Evolutionary conservation across 2,797 vertebrate genomes (phyloP).

Genomic region (Mus minutoides): DNA sequence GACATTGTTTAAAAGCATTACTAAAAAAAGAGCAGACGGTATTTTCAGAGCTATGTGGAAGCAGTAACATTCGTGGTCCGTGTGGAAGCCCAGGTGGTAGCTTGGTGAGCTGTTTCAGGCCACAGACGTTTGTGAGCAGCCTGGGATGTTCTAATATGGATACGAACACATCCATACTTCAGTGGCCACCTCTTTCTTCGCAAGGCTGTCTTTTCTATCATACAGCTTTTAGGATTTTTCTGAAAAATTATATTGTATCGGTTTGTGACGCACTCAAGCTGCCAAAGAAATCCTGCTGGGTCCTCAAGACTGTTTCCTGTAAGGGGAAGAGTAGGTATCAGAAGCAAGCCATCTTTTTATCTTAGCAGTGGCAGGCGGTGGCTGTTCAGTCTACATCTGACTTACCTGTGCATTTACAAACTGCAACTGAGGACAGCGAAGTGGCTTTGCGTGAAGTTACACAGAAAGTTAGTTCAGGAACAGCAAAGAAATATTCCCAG

Average conservation of each 20-base stretch:
- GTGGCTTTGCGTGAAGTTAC: conserved; percentile 29
- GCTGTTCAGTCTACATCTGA: conserved; percentile 35
- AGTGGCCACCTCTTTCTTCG: neutral
- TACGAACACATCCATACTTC: neutral
- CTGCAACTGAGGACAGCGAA: conserved; percentile 38
- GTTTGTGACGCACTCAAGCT: neutral
- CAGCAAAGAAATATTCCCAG: conserved; percentile 46
- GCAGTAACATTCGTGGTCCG: conserved; percentile 12
- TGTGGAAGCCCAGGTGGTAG: conserved; percentile 66
- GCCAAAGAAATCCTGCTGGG: neutral
- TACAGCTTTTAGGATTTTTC: conserved; percentile 14
- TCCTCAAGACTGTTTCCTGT: neutral
- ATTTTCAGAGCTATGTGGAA: conserved; percentile 66
- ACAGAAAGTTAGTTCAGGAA: neutral
- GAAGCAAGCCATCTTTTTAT: conserved; percentile 49
- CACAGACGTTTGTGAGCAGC: conserved; percentile 3
- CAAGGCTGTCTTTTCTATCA: neutral
- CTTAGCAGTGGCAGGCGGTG: neutral
- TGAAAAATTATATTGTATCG: conserved; percentile 22
- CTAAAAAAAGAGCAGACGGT: conserved; percentile 68
- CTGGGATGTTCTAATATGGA: neutral
- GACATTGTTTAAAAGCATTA: conserved; percentile 73
- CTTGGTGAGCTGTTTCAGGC: conserved; percentile 59
- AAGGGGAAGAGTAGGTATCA: neutral
- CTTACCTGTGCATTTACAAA: conserved; percentile 61